Percentiles rank a stretch among this genome's conserved stretches.
Conservation (phyloP, 2,888 invertebrate genomes). For the Orthonychiurus folsomi region DNA sequence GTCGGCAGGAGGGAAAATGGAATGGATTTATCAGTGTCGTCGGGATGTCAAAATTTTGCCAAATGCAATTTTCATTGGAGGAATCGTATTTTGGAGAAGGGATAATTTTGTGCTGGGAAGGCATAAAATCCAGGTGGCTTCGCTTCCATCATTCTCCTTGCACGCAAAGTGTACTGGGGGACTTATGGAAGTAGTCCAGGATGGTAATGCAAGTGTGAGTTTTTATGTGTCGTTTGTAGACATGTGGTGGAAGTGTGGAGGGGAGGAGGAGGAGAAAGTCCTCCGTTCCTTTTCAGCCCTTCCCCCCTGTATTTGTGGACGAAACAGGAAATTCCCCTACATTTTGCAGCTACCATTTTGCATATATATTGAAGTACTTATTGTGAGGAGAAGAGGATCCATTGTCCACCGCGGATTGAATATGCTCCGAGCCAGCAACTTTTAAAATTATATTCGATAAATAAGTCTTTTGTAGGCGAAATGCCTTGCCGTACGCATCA, state of each 20-base stretch:
- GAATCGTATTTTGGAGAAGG: background rate
- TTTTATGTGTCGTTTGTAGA: no score
- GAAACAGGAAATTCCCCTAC: background rate
- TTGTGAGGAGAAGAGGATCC: background rate
- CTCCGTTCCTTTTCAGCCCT: no score
- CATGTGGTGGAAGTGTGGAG: no score
- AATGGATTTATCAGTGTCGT: background rate
- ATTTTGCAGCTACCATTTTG: no score
- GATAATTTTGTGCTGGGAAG: background rate
- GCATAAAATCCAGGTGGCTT: conserved; percentile 1
- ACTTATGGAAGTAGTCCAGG: no score
- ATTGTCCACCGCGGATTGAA: background rate
- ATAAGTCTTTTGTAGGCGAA: background rate
- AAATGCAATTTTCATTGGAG: background rate
- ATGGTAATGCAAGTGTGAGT: background rate
- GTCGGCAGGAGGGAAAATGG: no score
- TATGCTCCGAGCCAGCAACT: background rate
- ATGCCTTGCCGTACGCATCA: no score
- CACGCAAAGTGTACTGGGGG: no score
- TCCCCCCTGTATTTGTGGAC: no score
- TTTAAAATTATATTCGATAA: background rate
- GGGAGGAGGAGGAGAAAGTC: no score
- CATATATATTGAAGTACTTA: background rate
- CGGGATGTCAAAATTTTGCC: background rate
- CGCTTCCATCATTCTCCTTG: no score